These are phyloP conservation scores for Eucidaris tribuloides DNA, from an alignment of 35 echinoderm and acorn worm species.

Conservation along the genomic window DNA sequence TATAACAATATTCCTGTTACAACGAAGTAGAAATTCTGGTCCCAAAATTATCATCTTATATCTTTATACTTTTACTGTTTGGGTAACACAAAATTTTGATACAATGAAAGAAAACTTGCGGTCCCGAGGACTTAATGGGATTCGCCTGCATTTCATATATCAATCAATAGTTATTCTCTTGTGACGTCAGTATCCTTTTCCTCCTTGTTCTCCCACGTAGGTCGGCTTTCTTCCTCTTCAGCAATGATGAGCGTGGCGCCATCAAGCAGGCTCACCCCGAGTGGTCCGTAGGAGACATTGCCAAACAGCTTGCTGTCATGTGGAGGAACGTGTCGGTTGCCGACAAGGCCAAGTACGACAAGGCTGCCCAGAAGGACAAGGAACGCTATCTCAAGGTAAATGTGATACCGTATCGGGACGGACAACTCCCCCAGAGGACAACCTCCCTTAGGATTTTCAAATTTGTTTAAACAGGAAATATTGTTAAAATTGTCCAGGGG, in stretches of 20 bases:
- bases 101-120: no score
- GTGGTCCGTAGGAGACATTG: constrained; percentile 76
- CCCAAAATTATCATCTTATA: no score
- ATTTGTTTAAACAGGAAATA: background rate
- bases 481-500: no score
- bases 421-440: no score
- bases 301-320: constrained; percentile 71
- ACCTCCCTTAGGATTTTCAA: background rate
- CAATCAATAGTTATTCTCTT: no score
- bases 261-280: constrained; percentile 65
- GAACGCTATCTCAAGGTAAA: constrained; percentile 84
- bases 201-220: background rate
- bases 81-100: no score
- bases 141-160: no score
- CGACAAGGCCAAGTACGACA: constrained; percentile 73
- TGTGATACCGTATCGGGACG: background rate
- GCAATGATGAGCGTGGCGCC: constrained; percentile 70
- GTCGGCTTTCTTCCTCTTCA: constrained; percentile 97
- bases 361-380: constrained; percentile 76
- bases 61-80: no score
- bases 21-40: no score
- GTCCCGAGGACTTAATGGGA: no score
- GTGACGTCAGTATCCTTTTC: no score
- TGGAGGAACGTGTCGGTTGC: constrained; percentile 65
- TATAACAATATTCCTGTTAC: no score